phyloP scores from a whole-genome alignment of 1,140 invertebrate genomes.

The Procambarus virginalis region DNA sequence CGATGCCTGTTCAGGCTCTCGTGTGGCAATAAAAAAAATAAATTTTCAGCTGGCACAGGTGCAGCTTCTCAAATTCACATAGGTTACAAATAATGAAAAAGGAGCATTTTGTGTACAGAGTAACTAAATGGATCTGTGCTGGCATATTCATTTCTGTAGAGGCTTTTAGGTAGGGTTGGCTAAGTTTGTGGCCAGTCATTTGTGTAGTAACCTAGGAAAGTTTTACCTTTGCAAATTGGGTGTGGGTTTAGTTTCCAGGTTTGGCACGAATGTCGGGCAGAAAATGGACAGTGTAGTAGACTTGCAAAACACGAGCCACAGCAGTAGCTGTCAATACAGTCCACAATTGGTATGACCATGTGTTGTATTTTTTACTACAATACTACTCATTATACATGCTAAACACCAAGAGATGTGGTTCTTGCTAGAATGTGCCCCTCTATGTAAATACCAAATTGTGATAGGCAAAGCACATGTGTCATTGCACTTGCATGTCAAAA shows the following conservation, averaged over 20 bases:
- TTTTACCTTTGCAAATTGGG: not conserved
- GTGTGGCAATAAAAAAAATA: conserved; percentile 46
- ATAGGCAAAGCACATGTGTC: conserved; percentile 64
- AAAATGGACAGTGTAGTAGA: conserved; percentile 22
- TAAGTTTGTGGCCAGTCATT: conserved; percentile 13
- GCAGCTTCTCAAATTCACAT: conserved; percentile 39
- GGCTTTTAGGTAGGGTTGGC: conserved; percentile 31
- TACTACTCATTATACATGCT: conserved; percentile 53
- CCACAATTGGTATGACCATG: conserved; percentile 42
- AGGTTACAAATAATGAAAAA: conserved; percentile 31
- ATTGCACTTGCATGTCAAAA: conserved; percentile 66
- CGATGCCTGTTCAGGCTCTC: conserved; percentile 12
- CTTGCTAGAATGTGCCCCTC: conserved; percentile 67
- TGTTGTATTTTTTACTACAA: conserved; percentile 66
- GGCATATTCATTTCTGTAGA: conserved; percentile 33
- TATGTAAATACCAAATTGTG: conserved; percentile 67
- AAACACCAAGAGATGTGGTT: conserved; percentile 62
- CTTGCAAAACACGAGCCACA: conserved; percentile 3
- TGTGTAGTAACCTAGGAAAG: not conserved
- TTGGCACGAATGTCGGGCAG: conserved; percentile 10
- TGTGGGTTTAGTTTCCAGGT: conserved; percentile 13
- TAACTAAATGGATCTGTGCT: conserved; percentile 24
- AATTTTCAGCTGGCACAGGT: conserved; percentile 40
- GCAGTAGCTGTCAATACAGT: conserved; percentile 21
- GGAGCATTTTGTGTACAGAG: not conserved